Evolutionary conservation across 2,797 vertebrate species (phyloP).

Genomic region (Rhyacichthys aspro): DNA sequence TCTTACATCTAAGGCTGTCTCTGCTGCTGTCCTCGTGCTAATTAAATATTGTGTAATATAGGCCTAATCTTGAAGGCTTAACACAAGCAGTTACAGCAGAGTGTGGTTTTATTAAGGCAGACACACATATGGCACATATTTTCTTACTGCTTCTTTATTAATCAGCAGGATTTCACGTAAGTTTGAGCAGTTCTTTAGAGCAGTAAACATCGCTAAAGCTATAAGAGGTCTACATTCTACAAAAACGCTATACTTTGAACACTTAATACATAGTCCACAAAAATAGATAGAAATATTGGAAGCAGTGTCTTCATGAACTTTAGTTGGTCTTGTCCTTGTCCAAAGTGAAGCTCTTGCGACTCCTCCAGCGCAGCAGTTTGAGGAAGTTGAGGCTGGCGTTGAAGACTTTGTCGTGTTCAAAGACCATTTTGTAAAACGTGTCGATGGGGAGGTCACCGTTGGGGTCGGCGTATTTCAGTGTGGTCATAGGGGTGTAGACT

Average conservation of each 20-base stretch:
- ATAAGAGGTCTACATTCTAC: no score
- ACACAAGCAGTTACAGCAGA: neutral
- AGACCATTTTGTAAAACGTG: constrained; percentile 89
- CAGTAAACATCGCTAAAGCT: no score
- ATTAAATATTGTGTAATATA: neutral
- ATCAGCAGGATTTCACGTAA: neutral
- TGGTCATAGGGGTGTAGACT: constrained; percentile 88
- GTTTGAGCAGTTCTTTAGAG: neutral
- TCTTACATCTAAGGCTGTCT: neutral
- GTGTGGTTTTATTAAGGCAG: neutral
- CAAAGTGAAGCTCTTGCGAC: constrained; percentile 84
- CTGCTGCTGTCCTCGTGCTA: neutral
- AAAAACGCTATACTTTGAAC: no score
- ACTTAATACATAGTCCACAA: no score
- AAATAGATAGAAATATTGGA: no score
- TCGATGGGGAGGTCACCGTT: constrained; percentile 88
- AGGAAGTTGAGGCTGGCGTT: constrained; percentile 88
- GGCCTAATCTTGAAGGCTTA: neutral
- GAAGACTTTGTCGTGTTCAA: constrained; percentile 89
- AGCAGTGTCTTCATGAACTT: neutral
- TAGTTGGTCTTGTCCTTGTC: constrained; percentile 73
- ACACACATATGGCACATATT: neutral
- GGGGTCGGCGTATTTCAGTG: constrained; percentile 87
- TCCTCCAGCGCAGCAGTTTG: constrained; percentile 87
- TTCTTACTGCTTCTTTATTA: neutral